A percentile compares a stretch with the other conserved stretches of the same genome.
These are phyloP conservation scores for Octonoba sinensis DNA, from an alignment of 2,888 invertebrate species.

Conservation along the genomic window DNA sequence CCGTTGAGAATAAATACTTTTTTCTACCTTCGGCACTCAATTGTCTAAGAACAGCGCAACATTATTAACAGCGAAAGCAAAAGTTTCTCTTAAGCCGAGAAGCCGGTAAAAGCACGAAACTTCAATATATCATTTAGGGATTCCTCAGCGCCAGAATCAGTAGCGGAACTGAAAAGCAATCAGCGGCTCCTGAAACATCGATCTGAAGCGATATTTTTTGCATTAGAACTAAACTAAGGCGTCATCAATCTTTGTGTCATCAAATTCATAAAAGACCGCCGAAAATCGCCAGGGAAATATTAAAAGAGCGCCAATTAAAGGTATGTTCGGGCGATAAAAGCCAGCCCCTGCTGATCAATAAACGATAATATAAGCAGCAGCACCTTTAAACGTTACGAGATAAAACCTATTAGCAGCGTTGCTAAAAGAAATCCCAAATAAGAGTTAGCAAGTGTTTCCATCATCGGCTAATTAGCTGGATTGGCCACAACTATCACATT, in stretches of 20 bases:
- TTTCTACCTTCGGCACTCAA: too few relatives aligned
- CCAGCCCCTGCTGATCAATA: conserved; percentile 31
- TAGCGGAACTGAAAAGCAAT: conserved; percentile 5
- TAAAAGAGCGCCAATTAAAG: conserved; percentile 34
- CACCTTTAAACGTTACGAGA: conserved; percentile 22
- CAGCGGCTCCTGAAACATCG: conserved; percentile 17
- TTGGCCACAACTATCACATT: conserved; percentile 53
- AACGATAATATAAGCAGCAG: conserved; percentile 28
- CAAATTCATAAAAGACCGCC: conserved; percentile 41
- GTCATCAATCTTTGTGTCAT: conserved; percentile 37
- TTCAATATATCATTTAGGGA: conserved; percentile 10
- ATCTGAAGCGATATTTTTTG: conserved; percentile 11
- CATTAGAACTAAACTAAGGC: conserved; percentile 8
- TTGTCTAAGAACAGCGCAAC: too few relatives aligned
- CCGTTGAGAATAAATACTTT: too few relatives aligned
- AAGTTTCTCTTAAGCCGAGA: neutral
- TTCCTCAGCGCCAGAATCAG: conserved; percentile 19
- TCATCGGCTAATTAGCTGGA: conserved; percentile 54
- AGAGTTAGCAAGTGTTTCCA: conserved; percentile 54
- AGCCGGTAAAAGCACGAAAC: neutral
- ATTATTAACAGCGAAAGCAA: neutral
- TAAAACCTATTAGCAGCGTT: conserved; percentile 30
- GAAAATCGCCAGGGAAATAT: conserved; percentile 30
- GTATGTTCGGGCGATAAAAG: conserved; percentile 23
- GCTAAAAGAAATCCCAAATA: conserved; percentile 36